Evolutionary conservation across 2,888 invertebrate genomes (phyloP), one percentile per base, ranked within the genome.

Genomic region (Psococerastis gibbosa): DNA sequence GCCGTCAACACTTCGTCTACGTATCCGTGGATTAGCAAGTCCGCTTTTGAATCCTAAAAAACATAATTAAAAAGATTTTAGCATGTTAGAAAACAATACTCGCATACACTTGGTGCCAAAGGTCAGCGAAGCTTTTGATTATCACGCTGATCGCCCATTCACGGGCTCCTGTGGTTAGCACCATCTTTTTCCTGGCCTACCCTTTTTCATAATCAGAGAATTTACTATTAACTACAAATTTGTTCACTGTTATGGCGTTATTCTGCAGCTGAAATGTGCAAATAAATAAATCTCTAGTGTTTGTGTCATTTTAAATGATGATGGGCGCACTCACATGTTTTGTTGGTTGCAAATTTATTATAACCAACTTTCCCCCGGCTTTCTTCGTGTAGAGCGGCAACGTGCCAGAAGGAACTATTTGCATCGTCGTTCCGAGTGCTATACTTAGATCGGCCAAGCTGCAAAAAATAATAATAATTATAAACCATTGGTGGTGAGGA

Each of bases 341-440:
- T 2, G 97, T 98, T n/a, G 85, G 80, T 60, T 99, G 98, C 43
- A 98, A 66, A 65, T 98, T 99, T 49, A 95, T 83, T 53, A 97
- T 87, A 15, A 85, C 87, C 43, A 98, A 63, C 59, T 81, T 80
- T 3, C 94, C 94, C 35, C 78, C 79, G 58, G 79, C 79, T 58
- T 83, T 84, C 52, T 82, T 78, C 48, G 79, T 81, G 56, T 75
- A 75, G 27, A 92, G 61, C 3, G 97, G 97, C 51, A 97, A 66
- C 61, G 85, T 88, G 11, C 94, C 97, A 63, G 94, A 92, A 32
- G 98, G 98, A 50, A 91, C 71, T 52, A 98, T 98, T 71, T 98
- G 97, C 43, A 98, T 66, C 3, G 95, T 94, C n/a, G 95, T 94
- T 23, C 98, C 98, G 49, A 98, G 66, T 53, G 89, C 87, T 55